These are phyloP conservation scores for Oreotragus oreotragus DNA, from an alignment of 2,113 vertebrate genomes.

Conservation along the genomic window DNA sequence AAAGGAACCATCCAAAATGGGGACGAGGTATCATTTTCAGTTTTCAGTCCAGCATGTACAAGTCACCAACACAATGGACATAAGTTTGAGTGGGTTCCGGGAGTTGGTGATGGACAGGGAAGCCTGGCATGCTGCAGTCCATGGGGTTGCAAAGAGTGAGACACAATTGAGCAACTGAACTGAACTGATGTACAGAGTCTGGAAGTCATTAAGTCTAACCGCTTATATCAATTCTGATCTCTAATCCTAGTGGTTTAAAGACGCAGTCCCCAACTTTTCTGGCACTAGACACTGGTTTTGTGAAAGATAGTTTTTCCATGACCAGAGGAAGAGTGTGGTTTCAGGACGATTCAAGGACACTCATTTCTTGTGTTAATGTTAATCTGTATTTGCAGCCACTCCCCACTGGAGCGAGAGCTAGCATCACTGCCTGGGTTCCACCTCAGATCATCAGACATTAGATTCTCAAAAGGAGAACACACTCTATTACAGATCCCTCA, in stretches of 20 bases:
- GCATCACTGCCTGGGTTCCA: not conserved
- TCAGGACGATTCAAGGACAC: not conserved
- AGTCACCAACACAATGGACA: not conserved
- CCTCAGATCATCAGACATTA: not conserved
- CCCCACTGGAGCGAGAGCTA: not conserved
- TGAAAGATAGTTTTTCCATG: not conserved
- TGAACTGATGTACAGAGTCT: not conserved
- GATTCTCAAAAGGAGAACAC: not conserved
- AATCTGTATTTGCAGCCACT: not conserved
- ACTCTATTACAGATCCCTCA: not conserved
- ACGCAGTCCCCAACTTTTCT: not conserved
- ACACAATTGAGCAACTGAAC: not conserved
- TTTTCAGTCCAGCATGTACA: not conserved
- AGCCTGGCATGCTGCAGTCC: not conserved
- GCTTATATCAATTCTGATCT: not conserved
- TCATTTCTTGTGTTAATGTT: not conserved
- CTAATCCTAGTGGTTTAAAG: not conserved
- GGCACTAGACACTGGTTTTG: not conserved
- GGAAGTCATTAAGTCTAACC: not conserved
- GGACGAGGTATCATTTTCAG: not conserved
- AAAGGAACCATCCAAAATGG: not conserved
- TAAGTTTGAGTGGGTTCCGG: not conserved
- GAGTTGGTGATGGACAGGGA: not conserved
- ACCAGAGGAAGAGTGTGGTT: not conserved
- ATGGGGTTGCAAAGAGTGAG: not conserved